Base-by-base conservation (phyloP, 2,888 invertebrate genomes). In the Hypolimnas misippus region DNA sequence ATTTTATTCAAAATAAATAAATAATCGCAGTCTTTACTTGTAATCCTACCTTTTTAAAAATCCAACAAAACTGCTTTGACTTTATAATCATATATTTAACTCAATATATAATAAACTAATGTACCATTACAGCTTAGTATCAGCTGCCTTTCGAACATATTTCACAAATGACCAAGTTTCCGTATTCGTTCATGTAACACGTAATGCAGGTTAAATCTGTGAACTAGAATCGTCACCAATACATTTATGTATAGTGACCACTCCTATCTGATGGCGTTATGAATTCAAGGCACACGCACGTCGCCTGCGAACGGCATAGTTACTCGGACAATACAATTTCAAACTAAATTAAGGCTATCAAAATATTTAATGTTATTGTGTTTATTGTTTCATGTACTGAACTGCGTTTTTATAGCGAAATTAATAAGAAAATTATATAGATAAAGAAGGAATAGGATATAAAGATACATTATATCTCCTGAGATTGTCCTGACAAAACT, bases 231-330 rank as follows among this genome's bases (percentile, higher is more conserved):
- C 29, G 51, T 49, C 55, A 55, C 55, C 50, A 16, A 58, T 52
- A 63, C 53, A 55, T 46, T 38, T 46, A 35, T 56, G 49, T 58
- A 33, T 25, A 50, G 4, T 19, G 58, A 53, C 62, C 65, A 51
- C 51, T 58, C 33, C 57, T 57, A 66, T 53, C 51, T 56, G 62
- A 57, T 60, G 19, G 16, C 25, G 64, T 69, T 69, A 69, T 44
- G 57, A 68, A 75, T 74, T 71, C 75, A 54, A 14, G 16, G 31
- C 74, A 65, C 67, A 66, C 31, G 65, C 57, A 51, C 40, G 52
- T 57, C 49, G 61, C 69, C 59, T 65, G 70, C 73, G 70, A 69
- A 70, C 58, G 58, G 31, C 67, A 67, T 63, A 67, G 69, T 73
- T 75, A 73, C 74, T 71, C 19, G 1, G 33, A 49, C 49, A 29